Evolutionary conservation across 2,113 vertebrate species (phyloP).

Genomic region (Drymodes brunneopygia): DNA sequence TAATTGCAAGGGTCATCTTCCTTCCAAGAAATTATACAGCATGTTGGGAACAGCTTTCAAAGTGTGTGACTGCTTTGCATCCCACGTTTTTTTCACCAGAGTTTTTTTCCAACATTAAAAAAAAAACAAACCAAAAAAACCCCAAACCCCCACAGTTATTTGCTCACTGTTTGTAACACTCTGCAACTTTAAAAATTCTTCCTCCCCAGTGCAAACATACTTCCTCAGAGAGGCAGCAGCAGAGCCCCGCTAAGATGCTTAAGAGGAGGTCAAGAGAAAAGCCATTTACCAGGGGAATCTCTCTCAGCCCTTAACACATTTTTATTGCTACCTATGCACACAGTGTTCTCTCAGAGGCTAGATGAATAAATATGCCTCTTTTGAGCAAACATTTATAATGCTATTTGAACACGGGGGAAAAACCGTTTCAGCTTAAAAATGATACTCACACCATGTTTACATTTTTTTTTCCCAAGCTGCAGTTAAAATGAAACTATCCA

Average conservation of each 20-base stretch:
- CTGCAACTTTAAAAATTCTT: conserved; percentile 24
- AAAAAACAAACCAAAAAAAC: background rate
- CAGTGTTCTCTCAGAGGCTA: conserved; percentile 1
- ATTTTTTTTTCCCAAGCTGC: conserved; percentile 40
- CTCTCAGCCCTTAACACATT: conserved; percentile 18
- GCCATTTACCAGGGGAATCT: conserved; percentile 39
- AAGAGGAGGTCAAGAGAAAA: conserved; percentile 57
- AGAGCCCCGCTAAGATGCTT: conserved; percentile 10
- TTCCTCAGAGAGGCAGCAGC: conserved; percentile 33
- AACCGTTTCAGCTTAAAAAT: conserved; percentile 31
- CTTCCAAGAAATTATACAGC: background rate
- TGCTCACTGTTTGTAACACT: conserved; percentile 22
- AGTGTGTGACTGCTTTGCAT: background rate
- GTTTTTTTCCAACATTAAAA: background rate
- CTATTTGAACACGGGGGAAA: background rate
- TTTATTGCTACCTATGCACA: conserved; percentile 53
- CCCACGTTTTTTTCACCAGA: background rate
- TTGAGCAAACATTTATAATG: conserved; percentile 46
- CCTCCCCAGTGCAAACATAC: conserved; percentile 19
- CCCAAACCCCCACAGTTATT: background rate
- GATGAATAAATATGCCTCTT: conserved; percentile 45
- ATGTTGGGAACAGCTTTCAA: background rate
- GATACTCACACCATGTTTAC: conserved; percentile 44
- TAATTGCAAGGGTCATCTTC: background rate
- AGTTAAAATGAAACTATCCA: conserved; percentile 66